Evolutionary conservation across 2,113 vertebrate species (phyloP).

Genomic region (Psilopsiagon aymara): DNA sequence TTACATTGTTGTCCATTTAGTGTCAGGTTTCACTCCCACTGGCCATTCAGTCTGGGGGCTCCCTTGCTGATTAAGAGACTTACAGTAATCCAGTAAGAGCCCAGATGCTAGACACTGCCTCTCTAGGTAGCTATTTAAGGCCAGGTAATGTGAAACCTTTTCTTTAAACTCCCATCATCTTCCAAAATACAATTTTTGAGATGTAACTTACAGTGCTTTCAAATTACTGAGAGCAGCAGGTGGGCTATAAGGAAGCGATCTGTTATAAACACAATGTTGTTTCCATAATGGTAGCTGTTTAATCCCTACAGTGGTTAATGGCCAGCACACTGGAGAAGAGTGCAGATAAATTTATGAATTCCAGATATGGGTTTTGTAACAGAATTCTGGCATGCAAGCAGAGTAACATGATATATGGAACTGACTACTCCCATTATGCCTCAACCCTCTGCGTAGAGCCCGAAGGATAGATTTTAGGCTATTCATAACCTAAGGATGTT

Average conservation of each 20-base stretch:
- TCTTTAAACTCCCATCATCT: constrained; percentile 48
- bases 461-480: neutral
- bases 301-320: neutral
- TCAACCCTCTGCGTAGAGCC: neutral
- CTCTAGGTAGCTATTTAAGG: constrained; percentile 49
- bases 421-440: neutral
- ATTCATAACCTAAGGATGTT: neutral
- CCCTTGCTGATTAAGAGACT: constrained; percentile 23
- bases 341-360: neutral
- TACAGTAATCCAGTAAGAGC: neutral
- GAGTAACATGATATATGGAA: constrained; percentile 5
- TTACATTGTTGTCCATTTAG: neutral
- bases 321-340: neutral
- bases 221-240: constrained; percentile 53
- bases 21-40: constrained; percentile 31
- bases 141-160: constrained; percentile 51
- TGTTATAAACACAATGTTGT: constrained; percentile 24
- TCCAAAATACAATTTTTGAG: constrained; percentile 28
- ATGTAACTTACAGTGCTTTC: constrained; percentile 10
- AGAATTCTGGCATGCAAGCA: neutral
- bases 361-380: neutral
- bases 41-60: constrained; percentile 14
- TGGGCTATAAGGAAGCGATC: constrained; percentile 47
- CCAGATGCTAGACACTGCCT: constrained; percentile 27
- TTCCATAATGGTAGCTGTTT: constrained; percentile 18